Conservation (phyloP, 2,888 invertebrate species). For the Torymus texanus region DNA sequence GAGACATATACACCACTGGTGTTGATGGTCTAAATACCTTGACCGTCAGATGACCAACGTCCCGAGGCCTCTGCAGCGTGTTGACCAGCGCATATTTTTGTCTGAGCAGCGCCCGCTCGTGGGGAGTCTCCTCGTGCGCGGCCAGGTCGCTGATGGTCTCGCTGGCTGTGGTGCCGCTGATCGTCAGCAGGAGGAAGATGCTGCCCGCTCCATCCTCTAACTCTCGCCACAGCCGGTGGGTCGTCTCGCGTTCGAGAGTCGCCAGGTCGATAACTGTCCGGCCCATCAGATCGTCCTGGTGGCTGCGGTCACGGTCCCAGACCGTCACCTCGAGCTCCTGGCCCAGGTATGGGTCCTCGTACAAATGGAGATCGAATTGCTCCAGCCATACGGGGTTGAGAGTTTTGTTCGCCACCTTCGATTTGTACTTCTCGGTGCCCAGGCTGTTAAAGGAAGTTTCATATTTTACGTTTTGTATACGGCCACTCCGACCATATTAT, state of each 20-base stretch:
- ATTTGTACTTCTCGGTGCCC: slow-evolving; percentile 98
- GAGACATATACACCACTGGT: not conserved
- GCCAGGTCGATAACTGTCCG: slow-evolving; percentile 90
- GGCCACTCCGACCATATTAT: too few relatives aligned
- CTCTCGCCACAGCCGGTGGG: slow-evolving; percentile 91
- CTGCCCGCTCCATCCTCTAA: slow-evolving; percentile 93
- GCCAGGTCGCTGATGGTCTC: slow-evolving; percentile 95
- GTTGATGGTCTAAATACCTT: slow-evolving; percentile 82
- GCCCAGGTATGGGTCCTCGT: slow-evolving; percentile 88
- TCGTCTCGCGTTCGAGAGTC: slow-evolving; percentile 89
- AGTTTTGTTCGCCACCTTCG: slow-evolving; percentile 90
- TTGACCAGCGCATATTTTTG: slow-evolving; percentile 69
- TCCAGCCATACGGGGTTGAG: slow-evolving; percentile 95
- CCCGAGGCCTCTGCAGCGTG: slow-evolving; percentile 85
- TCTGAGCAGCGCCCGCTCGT: slow-evolving; percentile 78
- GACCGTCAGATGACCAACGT: slow-evolving; percentile 95
- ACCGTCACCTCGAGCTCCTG: slow-evolving; percentile 94
- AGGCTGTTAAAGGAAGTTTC: slow-evolving; percentile 78
- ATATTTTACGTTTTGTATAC: too few relatives aligned
- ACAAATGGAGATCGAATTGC: slow-evolving; percentile 97
- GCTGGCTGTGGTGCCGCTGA: slow-evolving; percentile 94
- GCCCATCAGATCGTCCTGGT: slow-evolving; percentile 92
- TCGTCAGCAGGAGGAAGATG: slow-evolving; percentile 92
- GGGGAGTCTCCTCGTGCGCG: slow-evolving; percentile 87
- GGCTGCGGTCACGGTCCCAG: slow-evolving; percentile 90